Evolutionary conservation across 1,140 invertebrate species (phyloP).

Genomic region (Euglossa dilemma): DNA sequence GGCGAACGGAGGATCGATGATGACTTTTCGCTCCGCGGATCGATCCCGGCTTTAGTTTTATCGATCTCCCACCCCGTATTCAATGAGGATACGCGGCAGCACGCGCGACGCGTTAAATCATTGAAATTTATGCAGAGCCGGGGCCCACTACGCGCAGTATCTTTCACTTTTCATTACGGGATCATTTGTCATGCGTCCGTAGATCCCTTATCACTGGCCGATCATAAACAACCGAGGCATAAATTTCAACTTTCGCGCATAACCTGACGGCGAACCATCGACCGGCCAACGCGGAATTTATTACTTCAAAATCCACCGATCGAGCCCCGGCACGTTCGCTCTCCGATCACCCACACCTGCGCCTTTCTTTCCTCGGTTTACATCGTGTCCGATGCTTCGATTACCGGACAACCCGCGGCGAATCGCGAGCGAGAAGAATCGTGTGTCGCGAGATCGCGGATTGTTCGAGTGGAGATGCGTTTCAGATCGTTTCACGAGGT

Average conservation of each 20-base stretch:
- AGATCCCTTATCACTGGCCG: slow-evolving; percentile 82
- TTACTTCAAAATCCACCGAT: slow-evolving; percentile 80
- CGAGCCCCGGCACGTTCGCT: slow-evolving; percentile 68
- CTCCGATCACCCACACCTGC: slow-evolving; percentile 72
- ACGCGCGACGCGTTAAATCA: slow-evolving; percentile 81
- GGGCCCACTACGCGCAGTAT: slow-evolving; percentile 77
- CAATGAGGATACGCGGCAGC: slow-evolving; percentile 75
- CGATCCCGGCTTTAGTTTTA: slow-evolving; percentile 71
- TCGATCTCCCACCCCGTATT: slow-evolving; percentile 76
- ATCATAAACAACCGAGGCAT: slow-evolving; percentile 83
- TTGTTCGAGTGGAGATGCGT: background rate
- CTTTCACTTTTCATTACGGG: slow-evolving; percentile 83
- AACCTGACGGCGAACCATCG: slow-evolving; percentile 82
- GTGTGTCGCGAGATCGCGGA: background rate
- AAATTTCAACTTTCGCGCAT: slow-evolving; percentile 83
- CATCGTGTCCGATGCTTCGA: background rate
- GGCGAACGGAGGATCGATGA: slow-evolving; percentile 56
- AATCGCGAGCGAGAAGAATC: background rate
- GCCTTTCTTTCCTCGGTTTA: slow-evolving; percentile 43
- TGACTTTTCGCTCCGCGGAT: slow-evolving; percentile 61
- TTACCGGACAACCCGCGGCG: background rate
- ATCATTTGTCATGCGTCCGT: slow-evolving; percentile 82
- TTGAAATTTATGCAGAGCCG: slow-evolving; percentile 82
- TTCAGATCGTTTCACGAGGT: background rate
- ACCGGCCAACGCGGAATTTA: slow-evolving; percentile 78